These are phyloP conservation scores for Eubucco bourcierii DNA, from an alignment of 2,113 vertebrate genomes.

Conservation along the genomic window DNA sequence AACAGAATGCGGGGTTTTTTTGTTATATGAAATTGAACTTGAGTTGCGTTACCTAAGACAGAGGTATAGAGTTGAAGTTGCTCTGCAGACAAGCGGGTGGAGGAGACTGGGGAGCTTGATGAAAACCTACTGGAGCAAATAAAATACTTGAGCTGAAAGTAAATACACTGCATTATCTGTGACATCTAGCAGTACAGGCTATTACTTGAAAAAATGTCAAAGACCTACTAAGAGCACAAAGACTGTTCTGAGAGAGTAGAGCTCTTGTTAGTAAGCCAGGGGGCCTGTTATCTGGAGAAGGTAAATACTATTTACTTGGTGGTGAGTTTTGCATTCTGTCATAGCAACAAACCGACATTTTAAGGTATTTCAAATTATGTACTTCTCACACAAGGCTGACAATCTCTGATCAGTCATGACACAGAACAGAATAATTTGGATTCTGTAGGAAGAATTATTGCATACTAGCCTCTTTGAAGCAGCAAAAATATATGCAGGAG, in stretches of 20 bases:
- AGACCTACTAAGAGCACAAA: neutral
- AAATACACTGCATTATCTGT: neutral
- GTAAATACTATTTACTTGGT: neutral
- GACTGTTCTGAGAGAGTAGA: neutral
- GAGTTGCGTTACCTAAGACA: neutral
- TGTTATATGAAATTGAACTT: neutral
- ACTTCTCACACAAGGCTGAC: neutral
- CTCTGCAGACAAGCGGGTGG: neutral
- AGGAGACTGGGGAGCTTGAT: neutral
- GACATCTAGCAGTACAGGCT: neutral
- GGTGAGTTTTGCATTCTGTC: neutral
- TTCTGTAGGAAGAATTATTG: neutral
- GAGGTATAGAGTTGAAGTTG: neutral
- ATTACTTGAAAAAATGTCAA: neutral
- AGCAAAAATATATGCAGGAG: neutral
- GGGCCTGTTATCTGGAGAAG: neutral
- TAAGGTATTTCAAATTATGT: accelerated
- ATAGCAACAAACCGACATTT: neutral
- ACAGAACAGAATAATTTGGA: neutral
- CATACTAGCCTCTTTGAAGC: neutral
- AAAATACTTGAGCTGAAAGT: neutral
- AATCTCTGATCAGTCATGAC: neutral
- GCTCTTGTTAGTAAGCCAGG: neutral
- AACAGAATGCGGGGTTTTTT: accelerated
- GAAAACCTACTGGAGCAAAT: neutral